These are phyloP conservation scores for Actinia equina DNA, from an alignment of 64 coral and sea anemone genomes.

Conservation along the genomic window DNA sequence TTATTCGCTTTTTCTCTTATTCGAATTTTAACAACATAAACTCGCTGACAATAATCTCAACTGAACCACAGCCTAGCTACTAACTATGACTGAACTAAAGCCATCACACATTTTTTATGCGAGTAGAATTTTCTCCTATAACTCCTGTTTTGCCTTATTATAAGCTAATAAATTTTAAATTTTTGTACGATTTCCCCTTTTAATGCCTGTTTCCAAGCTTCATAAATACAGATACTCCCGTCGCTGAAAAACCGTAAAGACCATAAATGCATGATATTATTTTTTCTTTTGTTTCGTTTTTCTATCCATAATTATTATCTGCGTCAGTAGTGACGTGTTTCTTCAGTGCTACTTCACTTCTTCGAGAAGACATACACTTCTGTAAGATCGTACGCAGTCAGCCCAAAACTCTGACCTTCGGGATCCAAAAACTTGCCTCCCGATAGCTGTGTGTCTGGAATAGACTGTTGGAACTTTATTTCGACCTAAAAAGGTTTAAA, in stretches of 20 bases:
- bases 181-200: background rate
- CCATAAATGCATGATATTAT: background rate
- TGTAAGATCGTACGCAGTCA: constrained; percentile 83
- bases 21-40: background rate
- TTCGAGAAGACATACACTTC: constrained; percentile 85
- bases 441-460: constrained; percentile 80
- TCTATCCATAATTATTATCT: background rate
- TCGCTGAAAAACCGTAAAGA: background rate
- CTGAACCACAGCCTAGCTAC: background rate
- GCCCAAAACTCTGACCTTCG: constrained; percentile 70
- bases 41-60: background rate
- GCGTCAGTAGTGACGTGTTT: background rate
- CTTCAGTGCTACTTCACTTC: constrained; percentile 30
- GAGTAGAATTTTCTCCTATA: background rate
- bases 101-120: background rate
- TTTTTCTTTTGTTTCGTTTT: background rate
- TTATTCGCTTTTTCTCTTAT: background rate
- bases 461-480: constrained; percentile 76
- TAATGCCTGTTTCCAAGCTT: background rate
- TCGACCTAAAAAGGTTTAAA: constrained; percentile 64
- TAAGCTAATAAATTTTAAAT: background rate
- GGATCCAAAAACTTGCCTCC: constrained; percentile 88
- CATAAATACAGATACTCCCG: background rate
- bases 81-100: background rate
- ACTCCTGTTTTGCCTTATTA: background rate